phyloP scores from a whole-genome alignment of 2,113 vertebrate species.

The Podarcis muralis region DNA sequence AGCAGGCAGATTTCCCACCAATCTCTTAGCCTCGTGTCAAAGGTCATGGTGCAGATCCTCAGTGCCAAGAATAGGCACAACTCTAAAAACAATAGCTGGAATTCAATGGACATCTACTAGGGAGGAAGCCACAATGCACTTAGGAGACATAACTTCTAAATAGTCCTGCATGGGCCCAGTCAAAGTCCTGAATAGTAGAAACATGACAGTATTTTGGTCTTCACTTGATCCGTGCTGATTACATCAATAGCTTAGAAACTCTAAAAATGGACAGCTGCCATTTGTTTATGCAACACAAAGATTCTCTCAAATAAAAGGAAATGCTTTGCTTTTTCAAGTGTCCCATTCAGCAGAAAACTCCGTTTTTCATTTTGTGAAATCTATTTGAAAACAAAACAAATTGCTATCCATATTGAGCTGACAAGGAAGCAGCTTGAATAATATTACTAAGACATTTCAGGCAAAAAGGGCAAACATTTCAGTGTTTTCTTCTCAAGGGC shows the following conservation, averaged over 20 bases:
- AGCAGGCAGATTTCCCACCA: too few relatives aligned
- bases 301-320: neutral
- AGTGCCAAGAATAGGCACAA: neutral
- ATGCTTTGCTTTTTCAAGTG: neutral
- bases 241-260: slow-evolving; percentile 43
- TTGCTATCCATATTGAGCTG: neutral
- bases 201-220: neutral
- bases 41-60: neutral
- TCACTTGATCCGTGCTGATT: slow-evolving; percentile 31
- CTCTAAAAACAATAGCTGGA: neutral
- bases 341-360: neutral
- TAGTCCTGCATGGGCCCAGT: neutral
- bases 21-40: neutral
- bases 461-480: neutral
- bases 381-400: slow-evolving; percentile 7
- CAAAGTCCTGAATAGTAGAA: neutral
- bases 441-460: neutral
- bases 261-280: neutral
- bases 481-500: neutral
- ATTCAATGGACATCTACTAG: neutral
- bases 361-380: neutral
- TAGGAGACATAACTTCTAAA: neutral
- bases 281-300: neutral
- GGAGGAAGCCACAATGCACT: neutral
- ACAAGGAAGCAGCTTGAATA: neutral